Evolutionary conservation across 2,888 invertebrate species (phyloP), one percentile per base, ranked within the genome.

Genomic region (Cephus sareptanus): DNA sequence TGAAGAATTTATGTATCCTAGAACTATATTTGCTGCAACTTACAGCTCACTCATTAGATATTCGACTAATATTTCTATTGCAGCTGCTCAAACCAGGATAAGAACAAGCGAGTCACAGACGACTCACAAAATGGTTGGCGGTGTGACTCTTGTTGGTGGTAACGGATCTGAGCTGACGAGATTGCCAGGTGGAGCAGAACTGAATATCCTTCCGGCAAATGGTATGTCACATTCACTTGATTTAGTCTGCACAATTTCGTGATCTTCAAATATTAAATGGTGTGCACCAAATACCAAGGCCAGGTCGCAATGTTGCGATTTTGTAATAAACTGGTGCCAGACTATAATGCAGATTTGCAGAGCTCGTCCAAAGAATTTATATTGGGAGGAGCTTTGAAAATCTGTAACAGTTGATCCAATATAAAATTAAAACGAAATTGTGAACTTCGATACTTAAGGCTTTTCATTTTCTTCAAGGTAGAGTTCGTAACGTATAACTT

Each of bases 51-150:
- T 56, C 23, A 1, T 56, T 56, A 9, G 2, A 56, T 56, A 56
- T 56, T 56, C 9, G 9, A 23, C 0, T 56, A 56, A 56, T 23
- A 56, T 74, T 74, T 69, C 40, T 76, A 75, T 80, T 83, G n/a
- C 78, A 91, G 91, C 86, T 80, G 85, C 90, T 79, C 91, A 91
- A 79, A 87, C 90, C 70, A 90, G 91, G 85, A 88, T 91, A 85
- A 89, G 91, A 81, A 83, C 90, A 68, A 86, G 87, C 9, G 91
- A 91, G 40, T 76, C 84, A 11, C 92, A 91, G 81, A 88, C 89
- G 11, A 89, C 92, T 40, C 91, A 92, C 85, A 92, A 92, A 85
- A 91, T 92, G 91, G 90, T 92, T 69, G 89, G 92, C 11, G 91
- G 91, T n/a, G 90, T 91, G 70, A 89, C 92, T 30, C 79, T 91